phyloP scores from a whole-genome alignment of 1,140 invertebrate species.

The Drosophila pachea region DNA sequence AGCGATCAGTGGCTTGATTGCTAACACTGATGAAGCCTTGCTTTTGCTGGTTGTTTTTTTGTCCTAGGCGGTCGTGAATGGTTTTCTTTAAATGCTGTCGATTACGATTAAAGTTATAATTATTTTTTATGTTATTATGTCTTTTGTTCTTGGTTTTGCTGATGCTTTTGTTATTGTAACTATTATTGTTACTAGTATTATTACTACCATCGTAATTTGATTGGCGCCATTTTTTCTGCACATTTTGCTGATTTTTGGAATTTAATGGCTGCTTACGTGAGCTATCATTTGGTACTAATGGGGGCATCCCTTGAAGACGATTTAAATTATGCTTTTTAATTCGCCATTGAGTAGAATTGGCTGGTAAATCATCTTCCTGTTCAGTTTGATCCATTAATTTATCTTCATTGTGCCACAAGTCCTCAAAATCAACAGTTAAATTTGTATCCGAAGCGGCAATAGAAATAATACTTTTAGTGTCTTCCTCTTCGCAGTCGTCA shows the following conservation, averaged over 20 bases:
- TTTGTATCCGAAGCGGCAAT: slow-evolving; percentile 33
- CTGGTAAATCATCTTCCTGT: background rate
- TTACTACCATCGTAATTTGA: background rate
- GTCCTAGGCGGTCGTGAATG: background rate
- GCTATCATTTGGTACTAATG: slow-evolving; percentile 15
- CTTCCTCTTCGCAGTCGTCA: slow-evolving; percentile 11
- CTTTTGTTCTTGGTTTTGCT: slow-evolving; percentile 7
- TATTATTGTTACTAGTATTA: slow-evolving; percentile 3
- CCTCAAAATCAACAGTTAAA: slow-evolving; percentile 47
- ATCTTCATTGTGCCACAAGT: slow-evolving; percentile 17
- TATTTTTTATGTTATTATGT: slow-evolving; percentile 15
- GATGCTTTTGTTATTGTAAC: slow-evolving; percentile 4
- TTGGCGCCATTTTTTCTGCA: background rate
- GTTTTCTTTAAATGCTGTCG: slow-evolving; percentile 13
- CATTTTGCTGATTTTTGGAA: background rate
- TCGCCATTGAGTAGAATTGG: slow-evolving; percentile 26
- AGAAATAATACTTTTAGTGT: background rate
- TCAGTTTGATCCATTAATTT: background rate
- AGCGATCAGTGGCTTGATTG: background rate
- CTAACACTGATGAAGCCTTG: slow-evolving; percentile 15
- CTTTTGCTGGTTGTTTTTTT: background rate
- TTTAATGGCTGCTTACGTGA: background rate
- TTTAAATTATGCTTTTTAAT: slow-evolving; percentile 40
- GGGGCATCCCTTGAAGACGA: slow-evolving; percentile 33
- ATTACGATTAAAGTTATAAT: slow-evolving; percentile 1